phyloP scores from a whole-genome alignment of 2,888 invertebrate genomes.

The Ectobius pallidus region DNA sequence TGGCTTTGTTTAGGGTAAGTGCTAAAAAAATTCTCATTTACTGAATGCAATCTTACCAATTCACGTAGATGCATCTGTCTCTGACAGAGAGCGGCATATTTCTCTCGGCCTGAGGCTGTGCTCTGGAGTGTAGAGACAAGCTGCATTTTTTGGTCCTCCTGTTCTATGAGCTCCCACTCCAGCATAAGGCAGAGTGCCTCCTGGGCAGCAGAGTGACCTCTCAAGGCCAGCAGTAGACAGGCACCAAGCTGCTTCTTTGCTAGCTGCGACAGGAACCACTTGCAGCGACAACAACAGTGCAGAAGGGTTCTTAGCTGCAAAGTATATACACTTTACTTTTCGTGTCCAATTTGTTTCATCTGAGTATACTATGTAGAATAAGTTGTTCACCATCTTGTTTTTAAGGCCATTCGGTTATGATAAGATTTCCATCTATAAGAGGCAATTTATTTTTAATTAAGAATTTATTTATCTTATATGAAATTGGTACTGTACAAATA shows the following conservation, averaged over 20 bases:
- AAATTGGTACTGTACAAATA: too few species aligned
- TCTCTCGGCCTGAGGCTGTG: slow-evolving; percentile 69
- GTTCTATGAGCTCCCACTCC: slow-evolving; percentile 73
- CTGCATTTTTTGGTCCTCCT: slow-evolving; percentile 57
- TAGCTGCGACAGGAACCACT: slow-evolving; percentile 71
- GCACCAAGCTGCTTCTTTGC: slow-evolving; percentile 69
- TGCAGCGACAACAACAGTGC: slow-evolving; percentile 74
- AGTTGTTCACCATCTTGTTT: too few species aligned
- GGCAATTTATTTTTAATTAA: too few species aligned
- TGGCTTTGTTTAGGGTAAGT: too few species aligned
- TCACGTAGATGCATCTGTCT: slow-evolving; percentile 74
- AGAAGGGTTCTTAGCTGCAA: slow-evolving; percentile 65
- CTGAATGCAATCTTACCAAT: too few species aligned
- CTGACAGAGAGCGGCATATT: slow-evolving; percentile 73
- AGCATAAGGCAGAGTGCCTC: slow-evolving; percentile 77
- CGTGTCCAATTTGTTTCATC: not conserved
- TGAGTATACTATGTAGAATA: too few species aligned
- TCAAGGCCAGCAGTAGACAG: slow-evolving; percentile 72
- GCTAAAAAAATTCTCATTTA: too few species aligned
- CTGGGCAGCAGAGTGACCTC: slow-evolving; percentile 67
- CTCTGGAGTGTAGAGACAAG: slow-evolving; percentile 58
- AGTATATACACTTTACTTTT: not conserved
- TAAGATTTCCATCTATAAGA: too few species aligned
- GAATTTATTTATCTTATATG: too few species aligned
- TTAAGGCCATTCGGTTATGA: too few species aligned